Evolutionary conservation across 2,797 vertebrate species (phyloP), one percentile per base, ranked within the genome.

Genomic region (Phoxinus dragarum): DNA sequence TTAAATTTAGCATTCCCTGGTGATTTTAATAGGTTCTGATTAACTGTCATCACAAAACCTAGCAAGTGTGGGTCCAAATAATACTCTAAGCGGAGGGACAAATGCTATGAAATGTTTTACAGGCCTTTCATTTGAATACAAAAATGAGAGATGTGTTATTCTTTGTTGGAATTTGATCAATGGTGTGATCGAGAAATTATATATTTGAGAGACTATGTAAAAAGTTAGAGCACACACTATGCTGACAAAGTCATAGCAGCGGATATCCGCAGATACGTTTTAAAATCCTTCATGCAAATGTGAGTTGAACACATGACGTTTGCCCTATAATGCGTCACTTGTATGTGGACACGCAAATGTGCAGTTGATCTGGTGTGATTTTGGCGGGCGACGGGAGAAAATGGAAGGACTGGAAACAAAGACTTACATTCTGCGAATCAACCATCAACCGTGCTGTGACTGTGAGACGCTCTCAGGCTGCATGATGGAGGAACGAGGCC

Each of bases 11-110:
- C 69, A 79, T 88, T 74, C 34, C 72, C 49, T 81, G 73, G 79
- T 85, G 85, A 87, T 87, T 88, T 87, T 87, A 85, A 89, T 80
- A 47, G 69, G 69, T 83, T 82, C 84, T 89, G 86, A 89, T 89
- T 80, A 80, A 61, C 83, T 88, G 75, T 82, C 86, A 87, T 47
- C 75, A 49, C 67, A 82, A 82, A 87, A 87, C 81, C 85, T 75
- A 81, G 72, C 85, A 66, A 78, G 78, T n/a, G 74, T 86, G 69
- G 68, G 80, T 83, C 47, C 17, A 77, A 67, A 84, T 89, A 81
- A 88, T 69, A 86, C 49, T 88, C 84, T 68, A 76, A 71, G 64
- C 38, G 56, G 49, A 27, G 27, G 67, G 82, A 84, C 81, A 88
- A 88, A 86, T 80, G 64, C 67, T 83, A 42, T 42, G 47, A 82